These are phyloP conservation scores for Phaetusa simplex DNA, from an alignment of 2,113 vertebrate genomes.

Conservation along the genomic window DNA sequence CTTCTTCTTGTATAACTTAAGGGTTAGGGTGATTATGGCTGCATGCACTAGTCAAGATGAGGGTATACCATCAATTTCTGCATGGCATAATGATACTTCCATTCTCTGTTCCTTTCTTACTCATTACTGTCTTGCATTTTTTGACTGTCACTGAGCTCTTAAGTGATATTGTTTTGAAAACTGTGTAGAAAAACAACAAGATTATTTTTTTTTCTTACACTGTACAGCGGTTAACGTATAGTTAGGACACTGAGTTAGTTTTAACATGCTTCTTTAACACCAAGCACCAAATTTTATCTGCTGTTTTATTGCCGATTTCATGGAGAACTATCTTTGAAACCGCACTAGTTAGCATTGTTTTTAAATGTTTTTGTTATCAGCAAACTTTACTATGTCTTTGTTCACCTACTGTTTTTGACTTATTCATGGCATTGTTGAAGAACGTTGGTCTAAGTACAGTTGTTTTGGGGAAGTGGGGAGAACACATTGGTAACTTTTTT, in stretches of 20 bases:
- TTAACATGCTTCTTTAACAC: background rate
- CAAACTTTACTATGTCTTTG: background rate
- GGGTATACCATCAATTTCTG: background rate
- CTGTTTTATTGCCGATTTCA: background rate
- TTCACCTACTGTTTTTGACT: background rate
- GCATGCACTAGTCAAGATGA: background rate
- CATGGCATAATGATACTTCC: background rate
- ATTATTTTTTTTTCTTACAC: background rate
- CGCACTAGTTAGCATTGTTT: background rate
- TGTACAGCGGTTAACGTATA: background rate
- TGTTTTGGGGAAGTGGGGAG: background rate
- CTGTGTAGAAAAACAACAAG: background rate
- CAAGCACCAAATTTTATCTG: background rate
- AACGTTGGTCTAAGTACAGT: accelerated
- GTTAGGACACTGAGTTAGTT: background rate
- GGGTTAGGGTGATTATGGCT: background rate
- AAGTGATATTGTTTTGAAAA: background rate
- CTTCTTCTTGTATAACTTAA: background rate
- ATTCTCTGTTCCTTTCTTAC: background rate
- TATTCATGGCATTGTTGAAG: background rate
- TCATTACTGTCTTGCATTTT: background rate
- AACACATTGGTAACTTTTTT: background rate
- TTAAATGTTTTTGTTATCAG: background rate
- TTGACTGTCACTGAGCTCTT: background rate
- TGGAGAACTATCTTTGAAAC: background rate